Percentiles rank a stretch among this genome's conserved stretches.
Evolutionary conservation across 1,140 invertebrate species (phyloP).

Genomic region (Orius insidiosus): DNA sequence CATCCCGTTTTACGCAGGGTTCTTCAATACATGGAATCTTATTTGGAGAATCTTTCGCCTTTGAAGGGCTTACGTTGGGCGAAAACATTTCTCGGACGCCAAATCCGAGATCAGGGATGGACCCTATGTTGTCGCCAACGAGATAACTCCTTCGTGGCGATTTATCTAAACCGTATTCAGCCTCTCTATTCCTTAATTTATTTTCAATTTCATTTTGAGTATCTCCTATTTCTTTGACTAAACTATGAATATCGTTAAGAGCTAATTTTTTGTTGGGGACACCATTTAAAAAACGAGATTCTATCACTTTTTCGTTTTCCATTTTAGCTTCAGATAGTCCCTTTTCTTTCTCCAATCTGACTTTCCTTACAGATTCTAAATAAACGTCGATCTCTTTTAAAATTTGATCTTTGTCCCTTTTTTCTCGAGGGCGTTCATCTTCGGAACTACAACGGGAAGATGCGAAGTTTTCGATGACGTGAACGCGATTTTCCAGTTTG

Average conservation of each 20-base stretch:
- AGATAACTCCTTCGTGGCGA: neutral
- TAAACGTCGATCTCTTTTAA: conserved; percentile 10
- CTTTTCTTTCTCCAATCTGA: conserved; percentile 6
- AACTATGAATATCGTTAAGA: conserved; percentile 26
- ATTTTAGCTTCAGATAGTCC: neutral
- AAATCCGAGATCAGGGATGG: conserved; percentile 26
- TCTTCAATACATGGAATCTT: conserved; percentile 13
- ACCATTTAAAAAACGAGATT: neutral
- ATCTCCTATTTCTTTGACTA: conserved; percentile 28
- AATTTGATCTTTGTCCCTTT: neutral
- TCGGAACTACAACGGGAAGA: conserved; percentile 5
- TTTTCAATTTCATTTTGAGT: conserved; percentile 25
- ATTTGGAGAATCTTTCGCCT: conserved; percentile 3
- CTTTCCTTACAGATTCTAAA: neutral
- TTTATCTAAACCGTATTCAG: conserved; percentile 4
- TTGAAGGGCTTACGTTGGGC: neutral
- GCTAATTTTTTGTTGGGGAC: conserved; percentile 24
- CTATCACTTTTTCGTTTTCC: conserved; percentile 1
- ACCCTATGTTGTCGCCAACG: conserved; percentile 22
- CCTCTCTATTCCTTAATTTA: conserved; percentile 15
- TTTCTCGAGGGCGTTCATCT: neutral
- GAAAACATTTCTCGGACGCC: conserved; percentile 21
- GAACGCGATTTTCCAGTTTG: conserved; percentile 18
- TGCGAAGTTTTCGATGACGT: conserved; percentile 17
- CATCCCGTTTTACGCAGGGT: conserved; percentile 5